Evolutionary conservation across 1,140 invertebrate species (phyloP).

Genomic region (Drosophila jambulina): DNA sequence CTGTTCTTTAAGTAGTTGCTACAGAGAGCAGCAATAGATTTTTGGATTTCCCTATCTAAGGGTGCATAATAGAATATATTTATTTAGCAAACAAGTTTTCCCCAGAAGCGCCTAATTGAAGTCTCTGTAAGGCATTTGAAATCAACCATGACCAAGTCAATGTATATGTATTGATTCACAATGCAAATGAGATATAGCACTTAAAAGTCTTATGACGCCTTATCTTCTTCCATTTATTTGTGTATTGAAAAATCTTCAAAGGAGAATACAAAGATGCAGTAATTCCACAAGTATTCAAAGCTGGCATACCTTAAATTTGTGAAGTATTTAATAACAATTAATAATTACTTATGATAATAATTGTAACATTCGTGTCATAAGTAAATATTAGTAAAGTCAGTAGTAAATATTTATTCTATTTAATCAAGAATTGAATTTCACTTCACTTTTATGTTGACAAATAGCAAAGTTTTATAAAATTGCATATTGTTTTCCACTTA

Average conservation of each 20-base stretch:
- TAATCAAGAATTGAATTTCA: background rate
- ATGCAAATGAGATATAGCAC: constrained; percentile 7
- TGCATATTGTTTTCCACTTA: too few species aligned
- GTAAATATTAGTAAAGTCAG: background rate
- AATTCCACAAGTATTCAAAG: background rate
- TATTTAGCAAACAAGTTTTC: background rate
- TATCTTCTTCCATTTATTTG: background rate
- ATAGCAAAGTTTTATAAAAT: too few species aligned
- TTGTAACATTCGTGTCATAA: background rate
- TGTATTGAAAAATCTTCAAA: background rate
- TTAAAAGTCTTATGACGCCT: background rate
- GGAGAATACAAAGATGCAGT: background rate
- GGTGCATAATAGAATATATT: background rate
- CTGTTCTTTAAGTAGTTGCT: too few species aligned
- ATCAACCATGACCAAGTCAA: constrained; percentile 17
- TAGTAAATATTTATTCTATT: background rate
- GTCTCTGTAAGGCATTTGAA: background rate
- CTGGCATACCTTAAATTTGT: background rate
- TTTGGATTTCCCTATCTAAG: background rate
- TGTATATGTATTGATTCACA: background rate
- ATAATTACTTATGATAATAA: background rate
- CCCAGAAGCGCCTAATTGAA: background rate
- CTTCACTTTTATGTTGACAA: too few species aligned
- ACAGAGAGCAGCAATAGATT: background rate
- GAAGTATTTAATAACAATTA: background rate